These are phyloP conservation scores for Camptogramma bilineatum DNA, from an alignment of 2,888 invertebrate species.

Conservation along the genomic window DNA sequence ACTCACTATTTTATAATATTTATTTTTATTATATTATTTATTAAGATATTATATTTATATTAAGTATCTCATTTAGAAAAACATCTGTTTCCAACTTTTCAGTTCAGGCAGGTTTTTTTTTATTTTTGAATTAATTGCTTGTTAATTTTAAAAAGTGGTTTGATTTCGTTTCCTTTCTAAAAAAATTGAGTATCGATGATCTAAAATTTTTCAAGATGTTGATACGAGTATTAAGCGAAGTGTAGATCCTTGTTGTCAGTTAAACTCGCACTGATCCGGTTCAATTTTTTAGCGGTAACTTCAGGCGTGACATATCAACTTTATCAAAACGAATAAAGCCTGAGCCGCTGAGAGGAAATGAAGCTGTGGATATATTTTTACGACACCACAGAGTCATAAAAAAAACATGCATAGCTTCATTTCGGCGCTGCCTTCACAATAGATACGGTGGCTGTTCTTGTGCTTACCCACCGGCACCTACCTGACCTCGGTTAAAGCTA, in stretches of 20 bases:
- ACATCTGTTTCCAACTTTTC: too few relatives aligned
- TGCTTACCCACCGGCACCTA: constrained; percentile 48
- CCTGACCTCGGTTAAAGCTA: constrained; percentile 80
- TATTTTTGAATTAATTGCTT: too few relatives aligned
- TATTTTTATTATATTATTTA: too few relatives aligned
- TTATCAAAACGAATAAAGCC: constrained; percentile 4
- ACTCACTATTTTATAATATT: too few relatives aligned
- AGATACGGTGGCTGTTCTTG: constrained; percentile 27
- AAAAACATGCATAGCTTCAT: too few relatives aligned
- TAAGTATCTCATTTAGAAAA: too few relatives aligned
- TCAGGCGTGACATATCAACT: neutral
- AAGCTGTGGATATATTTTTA: constrained; percentile 56
- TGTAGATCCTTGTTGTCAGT: neutral
- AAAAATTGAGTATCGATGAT: too few relatives aligned
- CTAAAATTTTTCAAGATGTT: neutral
- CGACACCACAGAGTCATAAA: constrained; percentile 24
- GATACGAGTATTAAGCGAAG: neutral
- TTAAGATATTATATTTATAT: too few relatives aligned
- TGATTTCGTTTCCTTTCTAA: too few relatives aligned
- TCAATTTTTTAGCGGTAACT: constrained; percentile 8
- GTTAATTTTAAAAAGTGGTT: too few relatives aligned
- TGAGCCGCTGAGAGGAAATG: neutral
- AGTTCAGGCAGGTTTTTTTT: too few relatives aligned
- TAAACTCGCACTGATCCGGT: neutral
- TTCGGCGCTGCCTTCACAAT: constrained; percentile 37